Evolutionary conservation across 2,797 vertebrate genomes (phyloP), one percentile per base, ranked within the genome.

Genomic region (Onychomys leucogaster): DNA sequence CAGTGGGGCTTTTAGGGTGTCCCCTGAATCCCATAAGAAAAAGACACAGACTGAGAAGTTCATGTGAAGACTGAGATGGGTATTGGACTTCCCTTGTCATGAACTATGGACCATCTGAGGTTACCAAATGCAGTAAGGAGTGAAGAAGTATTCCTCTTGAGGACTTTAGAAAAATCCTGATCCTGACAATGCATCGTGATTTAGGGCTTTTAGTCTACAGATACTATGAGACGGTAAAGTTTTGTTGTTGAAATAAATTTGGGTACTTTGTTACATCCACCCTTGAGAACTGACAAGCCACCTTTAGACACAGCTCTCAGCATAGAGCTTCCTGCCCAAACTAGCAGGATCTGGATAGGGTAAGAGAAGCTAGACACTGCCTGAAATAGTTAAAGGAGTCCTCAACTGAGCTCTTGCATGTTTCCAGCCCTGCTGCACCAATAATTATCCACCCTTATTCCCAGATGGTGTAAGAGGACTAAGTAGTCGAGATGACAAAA

Each of bases 131-230:
- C 73, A 32, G n/a, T 90, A 59, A 83, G 65, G 55, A 57, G 17
- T 7, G 61, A 59, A 32, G 4, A 59, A 90, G 29, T 0, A 43
- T 81, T 76, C 3, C 90, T 6, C 29, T 1, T 29, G 25, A 34
- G 55, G 10, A 12, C 11, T 41, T 59, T 75, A 27, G 23, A 82
- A 34, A 61, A 92, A 83, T 10, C 4, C 4, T 29, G 77, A 34
- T 19, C 11, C 49, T 57, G 25, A 19, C 52, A 73, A 11, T 29
- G 41, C 17, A 92, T 32, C 37, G 90, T 27, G 34, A 55, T 75
- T 91, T 93, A 37, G 52, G 37, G 75, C n/a, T 67, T 89, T 65
- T 61, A 52, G 61, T 25, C 41, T 89, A 77, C 49, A 76, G 23
- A 89, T 11, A 83, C 17, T 46, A 3, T 17, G 46, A 75, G 19